Percentiles rank a stretch among this genome's conserved stretches.
Evolutionary conservation across 2,797 vertebrate species (phyloP).

Genomic region (Prunella strophiata): DNA sequence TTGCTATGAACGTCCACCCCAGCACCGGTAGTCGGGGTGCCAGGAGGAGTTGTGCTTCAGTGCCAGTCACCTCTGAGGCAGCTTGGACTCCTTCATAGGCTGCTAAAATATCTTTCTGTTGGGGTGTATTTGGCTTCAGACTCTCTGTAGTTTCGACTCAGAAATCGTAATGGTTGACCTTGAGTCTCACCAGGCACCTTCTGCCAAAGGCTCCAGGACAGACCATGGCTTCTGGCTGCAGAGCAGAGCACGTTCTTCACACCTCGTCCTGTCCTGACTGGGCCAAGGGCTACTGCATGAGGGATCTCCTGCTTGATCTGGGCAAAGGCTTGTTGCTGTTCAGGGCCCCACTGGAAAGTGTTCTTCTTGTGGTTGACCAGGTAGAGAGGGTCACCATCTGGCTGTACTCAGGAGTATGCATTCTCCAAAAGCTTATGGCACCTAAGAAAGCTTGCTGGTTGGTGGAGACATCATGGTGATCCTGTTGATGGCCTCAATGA

Average conservation of each 20-base stretch:
- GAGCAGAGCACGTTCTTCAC: neutral
- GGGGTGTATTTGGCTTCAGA: neutral
- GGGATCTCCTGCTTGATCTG: neutral
- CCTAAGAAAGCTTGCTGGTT: neutral
- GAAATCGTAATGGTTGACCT: neutral
- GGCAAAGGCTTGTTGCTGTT: neutral
- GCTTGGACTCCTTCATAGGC: neutral
- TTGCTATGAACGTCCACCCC: neutral
- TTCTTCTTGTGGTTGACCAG: neutral
- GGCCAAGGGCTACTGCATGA: neutral
- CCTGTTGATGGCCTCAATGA: neutral
- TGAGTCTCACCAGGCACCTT: neutral
- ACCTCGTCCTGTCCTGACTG: neutral
- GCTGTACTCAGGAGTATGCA: neutral
- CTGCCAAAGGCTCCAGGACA: neutral
- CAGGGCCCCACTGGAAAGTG: neutral
- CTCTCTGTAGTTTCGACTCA: neutral
- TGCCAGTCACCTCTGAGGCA: neutral
- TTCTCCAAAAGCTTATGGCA: neutral
- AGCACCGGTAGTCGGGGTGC: neutral
- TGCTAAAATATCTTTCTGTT: neutral
- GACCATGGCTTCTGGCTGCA: neutral
- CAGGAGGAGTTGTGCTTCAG: neutral
- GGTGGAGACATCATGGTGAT: neutral
- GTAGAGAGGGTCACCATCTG: neutral